Evolutionary conservation across 2,797 vertebrate species (phyloP), one percentile per base, ranked within the genome.

Genomic region (Pampus argenteus): DNA sequence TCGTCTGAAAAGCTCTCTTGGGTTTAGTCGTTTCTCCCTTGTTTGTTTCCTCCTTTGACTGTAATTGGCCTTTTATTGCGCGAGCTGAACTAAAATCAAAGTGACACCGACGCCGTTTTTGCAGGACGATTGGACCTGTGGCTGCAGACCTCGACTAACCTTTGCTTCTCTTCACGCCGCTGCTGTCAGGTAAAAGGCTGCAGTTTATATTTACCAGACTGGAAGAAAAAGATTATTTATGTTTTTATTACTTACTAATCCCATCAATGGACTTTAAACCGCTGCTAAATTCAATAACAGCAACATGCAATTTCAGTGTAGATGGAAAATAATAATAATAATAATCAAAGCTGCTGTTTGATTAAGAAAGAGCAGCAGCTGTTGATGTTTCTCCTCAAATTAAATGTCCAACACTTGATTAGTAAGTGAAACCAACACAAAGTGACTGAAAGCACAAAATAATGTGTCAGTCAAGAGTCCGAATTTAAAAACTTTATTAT

Each of bases 51-150:
- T 66, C 20, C 72, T 31, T 0, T 63, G 63, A 79, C 74, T 56
- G 63, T 87, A 83, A 89, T 78, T 81, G 83, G 73, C 57, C 66
- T 85, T 83, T 87, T 64, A 76, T 66, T 66, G 68, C 62, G 56
- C 5, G 14, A 68, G 58, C 4, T 6, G 65, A 73, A 62, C 50
- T 34, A 62, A 82, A 89, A 66, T 65, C 50, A 71, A 76, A 48
- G 20, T 54, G 74, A 82, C 71, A 79, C 3, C 6, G 5, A 18
- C 3, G 20, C 58, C 8, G 51, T 59, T 81, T 81, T 56, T 25
- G 55, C 64, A 14, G 59, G 45, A 18, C 5, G 45, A 66, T 23
- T 6, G 45, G 36, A 84, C 75, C 44, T 31, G 44, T 45, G 64
- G 59, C 71, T 17, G 44, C 42, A 42, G 61, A 60, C 51, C 76